Percentiles rank a stretch among this genome's conserved stretches.
Conservation (phyloP, 2,888 invertebrate species). For the Hanleya hanleyi region DNA sequence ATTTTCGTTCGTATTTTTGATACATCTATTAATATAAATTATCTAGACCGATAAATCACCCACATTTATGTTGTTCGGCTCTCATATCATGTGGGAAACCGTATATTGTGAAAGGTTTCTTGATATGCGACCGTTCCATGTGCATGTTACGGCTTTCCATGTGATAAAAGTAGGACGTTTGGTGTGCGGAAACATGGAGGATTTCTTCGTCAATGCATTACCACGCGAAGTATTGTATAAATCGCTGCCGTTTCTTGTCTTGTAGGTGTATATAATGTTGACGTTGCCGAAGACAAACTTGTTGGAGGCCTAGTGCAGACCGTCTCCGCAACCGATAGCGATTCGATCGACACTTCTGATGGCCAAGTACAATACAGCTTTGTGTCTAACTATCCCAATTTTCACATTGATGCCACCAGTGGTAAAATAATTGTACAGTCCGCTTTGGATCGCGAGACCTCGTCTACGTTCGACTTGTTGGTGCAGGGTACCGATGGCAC, state of each 20-base stretch:
- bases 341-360: constrained; percentile 38
- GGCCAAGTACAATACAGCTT: constrained; percentile 47
- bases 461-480: constrained; percentile 30
- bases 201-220: no score
- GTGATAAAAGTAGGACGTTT: no score
- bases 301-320: constrained; percentile 34
- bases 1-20: no score
- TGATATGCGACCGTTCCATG: no score
- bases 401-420: constrained; percentile 44
- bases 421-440: constrained; percentile 42
- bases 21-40: no score
- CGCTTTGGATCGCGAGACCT: constrained; percentile 47
- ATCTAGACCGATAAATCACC: no score
- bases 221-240: no score
- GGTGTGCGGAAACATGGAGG: no score
- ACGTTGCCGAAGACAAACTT: constrained; percentile 34
- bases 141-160: no score
- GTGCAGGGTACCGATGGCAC: constrained; percentile 50
- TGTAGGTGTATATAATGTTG: constrained; percentile 35
- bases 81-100: no score
- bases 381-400: constrained; percentile 36
- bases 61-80: no score
- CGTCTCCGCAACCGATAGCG: constrained; percentile 47
- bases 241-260: not conserved
- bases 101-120: no score